A percentile compares a stretch with the other conserved stretches of the same genome.
Evolutionary conservation across 1,140 invertebrate genomes (phyloP).

Genomic region (Scaptomyza montana): DNA sequence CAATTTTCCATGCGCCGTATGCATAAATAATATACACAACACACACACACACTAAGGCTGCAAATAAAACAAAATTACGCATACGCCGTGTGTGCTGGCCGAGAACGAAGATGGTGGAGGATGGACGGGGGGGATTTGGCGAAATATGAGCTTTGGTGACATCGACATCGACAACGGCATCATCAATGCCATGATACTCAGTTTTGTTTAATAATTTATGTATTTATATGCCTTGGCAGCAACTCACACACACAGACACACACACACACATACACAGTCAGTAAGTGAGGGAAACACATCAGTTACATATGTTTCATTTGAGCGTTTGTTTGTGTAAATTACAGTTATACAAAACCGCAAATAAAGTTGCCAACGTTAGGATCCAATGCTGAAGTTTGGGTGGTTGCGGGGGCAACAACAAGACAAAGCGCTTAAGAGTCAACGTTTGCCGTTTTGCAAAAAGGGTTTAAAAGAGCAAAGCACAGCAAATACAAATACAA

Average conservation of each 20-base stretch:
- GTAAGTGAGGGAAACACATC: constrained; percentile 20
- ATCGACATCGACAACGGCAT: constrained; percentile 63
- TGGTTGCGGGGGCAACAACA: constrained; percentile 2
- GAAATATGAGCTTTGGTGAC: constrained; percentile 58
- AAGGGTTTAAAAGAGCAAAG: constrained; percentile 51
- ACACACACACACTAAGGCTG: constrained; percentile 21
- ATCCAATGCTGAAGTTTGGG: constrained; percentile 13
- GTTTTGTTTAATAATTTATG: constrained; percentile 78
- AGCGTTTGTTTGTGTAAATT: constrained; percentile 78
- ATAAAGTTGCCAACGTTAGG: constrained; percentile 78
- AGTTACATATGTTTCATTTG: constrained; percentile 77
- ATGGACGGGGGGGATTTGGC: background rate
- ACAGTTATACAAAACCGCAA: constrained; percentile 79
- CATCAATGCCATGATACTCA: constrained; percentile 74
- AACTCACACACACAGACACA: constrained; percentile 7
- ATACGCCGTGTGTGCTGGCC: constrained; percentile 56
- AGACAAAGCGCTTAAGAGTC: constrained; percentile 79
- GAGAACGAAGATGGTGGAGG: too few species aligned
- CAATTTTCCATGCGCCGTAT: constrained; percentile 78
- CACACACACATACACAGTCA: background rate
- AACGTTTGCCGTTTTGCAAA: constrained; percentile 50
- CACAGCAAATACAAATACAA: background rate
- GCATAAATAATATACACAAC: constrained; percentile 68
- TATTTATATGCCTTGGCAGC: constrained; percentile 65
- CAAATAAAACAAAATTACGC: constrained; percentile 54